Percentiles rank a stretch among this genome's conserved stretches.
Conservation (phyloP, 2,113 vertebrate genomes). For the Eurystomus gularis region DNA sequence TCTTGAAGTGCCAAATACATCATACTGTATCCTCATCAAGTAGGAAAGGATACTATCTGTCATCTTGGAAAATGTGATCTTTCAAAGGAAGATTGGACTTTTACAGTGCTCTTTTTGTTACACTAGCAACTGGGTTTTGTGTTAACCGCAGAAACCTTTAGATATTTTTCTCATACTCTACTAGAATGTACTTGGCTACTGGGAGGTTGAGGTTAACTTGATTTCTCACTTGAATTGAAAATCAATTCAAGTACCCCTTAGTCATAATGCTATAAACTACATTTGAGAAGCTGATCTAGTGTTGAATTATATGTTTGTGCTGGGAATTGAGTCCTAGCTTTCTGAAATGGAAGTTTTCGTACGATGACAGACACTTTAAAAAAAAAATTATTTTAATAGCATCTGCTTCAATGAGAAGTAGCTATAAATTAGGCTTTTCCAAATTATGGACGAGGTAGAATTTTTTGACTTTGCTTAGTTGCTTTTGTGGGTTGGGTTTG, state of each 20-base stretch:
- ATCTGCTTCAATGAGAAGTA: not conserved
- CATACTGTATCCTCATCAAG: rapidly evolving
- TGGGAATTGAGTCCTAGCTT: slow-evolving; percentile 63
- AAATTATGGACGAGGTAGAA: not conserved
- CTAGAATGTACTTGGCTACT: slow-evolving; percentile 49
- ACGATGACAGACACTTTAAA: not conserved
- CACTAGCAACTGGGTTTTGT: not conserved
- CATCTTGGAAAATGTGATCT: not conserved
- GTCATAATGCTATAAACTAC: slow-evolving; percentile 70
- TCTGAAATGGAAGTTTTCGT: slow-evolving; percentile 44
- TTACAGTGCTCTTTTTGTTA: not conserved
- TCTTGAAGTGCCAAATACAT: not conserved
- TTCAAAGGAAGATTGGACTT: not conserved
- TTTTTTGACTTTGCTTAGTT: not conserved
- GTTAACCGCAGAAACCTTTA: slow-evolving; percentile 45
- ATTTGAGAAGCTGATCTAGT: slow-evolving; percentile 54
- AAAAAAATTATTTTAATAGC: not conserved
- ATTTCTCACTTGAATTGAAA: slow-evolving; percentile 76
- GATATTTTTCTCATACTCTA: slow-evolving; percentile 22
- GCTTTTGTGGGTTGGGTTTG: not conserved
- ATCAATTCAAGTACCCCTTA: slow-evolving; percentile 71
- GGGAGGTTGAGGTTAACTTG: slow-evolving; percentile 74
- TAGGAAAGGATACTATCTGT: not conserved
- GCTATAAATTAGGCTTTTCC: not conserved
- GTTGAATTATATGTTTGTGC: slow-evolving; percentile 64